Conservation (phyloP, 2,113 vertebrate species). For the Copsychus sechellarum region DNA sequence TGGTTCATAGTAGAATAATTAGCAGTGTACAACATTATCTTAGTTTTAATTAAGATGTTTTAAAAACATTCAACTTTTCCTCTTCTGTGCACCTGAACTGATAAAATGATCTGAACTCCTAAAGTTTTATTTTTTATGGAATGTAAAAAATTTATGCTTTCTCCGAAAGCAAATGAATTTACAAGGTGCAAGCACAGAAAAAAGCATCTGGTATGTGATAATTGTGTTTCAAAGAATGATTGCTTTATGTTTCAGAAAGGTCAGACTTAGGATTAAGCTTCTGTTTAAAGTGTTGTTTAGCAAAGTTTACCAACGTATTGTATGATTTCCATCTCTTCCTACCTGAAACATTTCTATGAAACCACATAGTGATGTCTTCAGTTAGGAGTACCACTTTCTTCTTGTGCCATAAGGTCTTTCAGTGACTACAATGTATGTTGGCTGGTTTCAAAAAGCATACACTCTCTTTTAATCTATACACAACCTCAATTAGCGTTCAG, state of each 20-base stretch:
- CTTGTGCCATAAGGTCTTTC: conserved; percentile 17
- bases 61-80: background rate
- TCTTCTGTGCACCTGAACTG: background rate
- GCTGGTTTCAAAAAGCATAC: conserved; percentile 58
- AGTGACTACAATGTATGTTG: conserved; percentile 53
- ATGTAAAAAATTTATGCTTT: background rate
- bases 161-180: conserved; percentile 25
- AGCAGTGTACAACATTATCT: background rate
- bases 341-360: conserved; percentile 1
- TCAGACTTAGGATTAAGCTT: background rate
- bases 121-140: conserved; percentile 17
- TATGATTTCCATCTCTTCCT: background rate
- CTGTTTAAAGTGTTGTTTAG: background rate
- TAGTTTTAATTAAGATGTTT: background rate
- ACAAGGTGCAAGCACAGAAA: background rate
- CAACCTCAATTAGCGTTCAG: conserved; percentile 75
- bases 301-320: background rate
- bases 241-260: background rate
- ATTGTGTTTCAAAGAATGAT: conserved; percentile 16
- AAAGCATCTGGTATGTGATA: background rate
- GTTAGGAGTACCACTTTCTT: conserved; percentile 12
- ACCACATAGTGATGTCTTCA: background rate
- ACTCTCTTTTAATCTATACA: conserved; percentile 72
- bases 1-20: background rate
- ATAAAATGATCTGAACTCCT: background rate